These are phyloP conservation scores for Tenebrio molitor DNA, from an alignment of 1,140 invertebrate species.

Conservation along the genomic window DNA sequence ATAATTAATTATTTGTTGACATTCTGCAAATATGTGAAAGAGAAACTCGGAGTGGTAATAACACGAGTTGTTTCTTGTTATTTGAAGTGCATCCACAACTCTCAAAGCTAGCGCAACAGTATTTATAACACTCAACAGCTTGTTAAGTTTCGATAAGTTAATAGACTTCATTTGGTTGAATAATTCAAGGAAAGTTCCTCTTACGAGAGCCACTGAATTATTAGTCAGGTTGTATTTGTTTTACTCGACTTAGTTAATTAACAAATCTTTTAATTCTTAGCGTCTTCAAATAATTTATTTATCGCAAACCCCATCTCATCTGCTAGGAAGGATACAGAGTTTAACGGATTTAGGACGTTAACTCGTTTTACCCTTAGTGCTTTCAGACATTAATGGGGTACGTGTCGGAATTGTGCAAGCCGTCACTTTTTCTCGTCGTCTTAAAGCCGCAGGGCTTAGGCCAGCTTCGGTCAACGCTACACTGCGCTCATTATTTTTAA, in stretches of 20 bases:
- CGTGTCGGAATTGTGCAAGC: conserved; percentile 57
- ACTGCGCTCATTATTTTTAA: conserved; percentile 26
- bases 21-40: too few species aligned
- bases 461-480: conserved; percentile 49
- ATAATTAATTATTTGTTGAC: too few species aligned
- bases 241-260: conserved; percentile 48
- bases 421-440: conserved; percentile 57
- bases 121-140: neutral
- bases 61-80: too few species aligned
- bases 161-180: neutral
- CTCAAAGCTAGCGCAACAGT: too few species aligned
- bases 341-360: conserved; percentile 55
- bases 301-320: conserved; percentile 49
- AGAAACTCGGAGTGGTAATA: too few species aligned
- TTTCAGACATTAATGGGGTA: conserved; percentile 58
- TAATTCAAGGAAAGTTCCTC: neutral
- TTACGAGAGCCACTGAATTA: neutral
- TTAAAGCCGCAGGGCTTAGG: conserved; percentile 47
- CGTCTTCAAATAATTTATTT: conserved; percentile 55
- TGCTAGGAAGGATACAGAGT: conserved; percentile 48
- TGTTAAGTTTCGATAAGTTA: neutral
- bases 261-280: conserved; percentile 51
- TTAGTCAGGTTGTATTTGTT: neutral
- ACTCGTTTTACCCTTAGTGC: conserved; percentile 53
- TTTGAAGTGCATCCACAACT: too few species aligned